Evolutionary conservation across 53 echinoderm and acorn worm genomes (phyloP), one percentile per base, ranked within the genome.

Genomic region (Temnopleurus reevesii): DNA sequence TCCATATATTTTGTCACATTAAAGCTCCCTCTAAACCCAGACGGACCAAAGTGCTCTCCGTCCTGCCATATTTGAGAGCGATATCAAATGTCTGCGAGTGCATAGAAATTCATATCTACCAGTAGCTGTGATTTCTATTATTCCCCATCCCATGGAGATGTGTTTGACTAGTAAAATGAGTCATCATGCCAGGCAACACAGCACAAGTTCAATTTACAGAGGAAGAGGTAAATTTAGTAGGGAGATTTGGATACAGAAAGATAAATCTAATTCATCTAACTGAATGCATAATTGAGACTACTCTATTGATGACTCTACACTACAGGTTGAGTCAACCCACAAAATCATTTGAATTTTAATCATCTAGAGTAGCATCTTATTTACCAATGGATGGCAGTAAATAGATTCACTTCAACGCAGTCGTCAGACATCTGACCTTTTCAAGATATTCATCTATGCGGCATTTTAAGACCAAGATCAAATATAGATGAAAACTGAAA

Each of bases 101-200:
- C 79, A 79, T 17, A 79, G 79, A 49, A 15, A 79, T 79, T 79
- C 71, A 41, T 79, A 6, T 46, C 18, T 8, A 27, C 4, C 21
- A 23, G 8, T 23, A 77, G 46, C 10, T 49, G 12, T 79, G 28
- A 79, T 79, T 79, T 79, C 79, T 79, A 79, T 79, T 44, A 77
- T 79, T 49, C 18, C 9, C 79, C 79, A 26, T 44, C 27, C 26
- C 12, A 12, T 25, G 36, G 45, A 46, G 49, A 19, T 13, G 49
- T 79, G 79, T 79, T 79, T 79, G 79, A 79, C 45, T 46, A 79
- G 79, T 79, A 79, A 79, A 79, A 79, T 79, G 79, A 79, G 79
- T 79, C 79, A 79, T 79, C 79, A 79, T 46, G 12, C 6, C 49
- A 46, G 18, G 79, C 26, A 79, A 79, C 27, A 79, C 79, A 46